Base-by-base conservation (phyloP, 2,797 vertebrate genomes). In the Pipistrellus pipistrellus region DNA sequence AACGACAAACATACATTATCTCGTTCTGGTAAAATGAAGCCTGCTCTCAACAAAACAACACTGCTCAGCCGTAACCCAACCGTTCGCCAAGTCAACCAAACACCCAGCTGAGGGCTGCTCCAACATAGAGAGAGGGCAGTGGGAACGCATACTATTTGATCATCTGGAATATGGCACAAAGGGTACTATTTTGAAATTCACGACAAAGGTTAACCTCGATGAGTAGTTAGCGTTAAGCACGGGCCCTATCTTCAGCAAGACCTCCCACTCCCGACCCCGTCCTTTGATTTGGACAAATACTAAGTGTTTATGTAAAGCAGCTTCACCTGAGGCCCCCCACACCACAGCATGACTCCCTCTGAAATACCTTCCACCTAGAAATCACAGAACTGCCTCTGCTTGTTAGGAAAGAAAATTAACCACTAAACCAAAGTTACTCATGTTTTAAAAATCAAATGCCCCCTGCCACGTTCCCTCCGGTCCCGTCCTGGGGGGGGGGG, bases 81-180 rank as follows among this genome's bases (percentile, higher is more conserved):
- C 21, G 27, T 8, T 57, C 11, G 41, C 14, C 57, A 14, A 72
- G 27, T 68, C 35, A 78, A 13, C 66, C 53, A 82, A 17, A 17
- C 27, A 0, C 1, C 78, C 21, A 14, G 11, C 25, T 3, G 30
- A 48, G 21, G 10, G 23, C 0, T 44, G 17, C 41, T 15, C 57
- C 20, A 35, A 18, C 64, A 0, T 3, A 64, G 30, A 17, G 30
- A 64, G 17, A 25, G 15, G 1, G 17, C 32, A 20, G 1, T 3
- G 18, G 72, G 66, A 53, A n/a, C 0, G 4, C 0, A 0, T 0
- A 6, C 12, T 9, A 17, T 4, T 0, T 17, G 69, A 18, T 8
- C 53, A 14, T 2, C 13, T 66, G 21, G 21, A 94, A 44, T 0
- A 6, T 3, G 44, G 8, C n/a, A 9, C 11, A 32, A 11, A 38